These are phyloP conservation scores for Pocillopora damicornis DNA, from an alignment of 64 coral and sea anemone genomes.

Conservation along the genomic window DNA sequence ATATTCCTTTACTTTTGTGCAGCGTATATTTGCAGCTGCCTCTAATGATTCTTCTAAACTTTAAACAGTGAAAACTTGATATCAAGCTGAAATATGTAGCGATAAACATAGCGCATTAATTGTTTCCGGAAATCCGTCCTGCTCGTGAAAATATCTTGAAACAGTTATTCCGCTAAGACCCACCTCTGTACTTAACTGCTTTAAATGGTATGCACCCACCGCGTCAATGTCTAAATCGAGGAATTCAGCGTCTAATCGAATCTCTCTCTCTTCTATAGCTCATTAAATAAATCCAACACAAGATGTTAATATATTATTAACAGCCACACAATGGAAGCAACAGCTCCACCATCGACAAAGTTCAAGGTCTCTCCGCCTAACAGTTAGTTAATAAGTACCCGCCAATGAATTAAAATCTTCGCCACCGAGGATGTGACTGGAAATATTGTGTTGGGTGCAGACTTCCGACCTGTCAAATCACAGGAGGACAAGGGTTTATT, in stretches of 20 bases:
- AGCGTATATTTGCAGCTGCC: background rate
- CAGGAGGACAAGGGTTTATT: background rate
- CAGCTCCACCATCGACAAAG: background rate
- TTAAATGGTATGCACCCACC: background rate
- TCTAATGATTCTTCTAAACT: background rate
- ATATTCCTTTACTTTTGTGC: background rate
- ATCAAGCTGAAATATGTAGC: background rate
- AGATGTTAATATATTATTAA: background rate
- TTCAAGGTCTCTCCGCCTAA: background rate
- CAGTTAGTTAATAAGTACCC: background rate
- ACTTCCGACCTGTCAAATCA: slow-evolving; percentile 2
- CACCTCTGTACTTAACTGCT: background rate
- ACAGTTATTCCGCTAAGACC: background rate
- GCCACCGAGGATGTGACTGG: background rate
- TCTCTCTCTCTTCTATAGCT: background rate
- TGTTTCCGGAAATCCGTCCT: slow-evolving; percentile 7
- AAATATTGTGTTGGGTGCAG: slow-evolving; percentile 6
- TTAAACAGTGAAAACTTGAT: background rate
- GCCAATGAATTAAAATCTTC: background rate
- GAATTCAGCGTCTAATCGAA: background rate
- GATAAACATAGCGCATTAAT: background rate
- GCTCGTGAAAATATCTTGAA: background rate
- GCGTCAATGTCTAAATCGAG: background rate
- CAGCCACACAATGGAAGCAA: background rate
- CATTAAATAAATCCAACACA: slow-evolving; percentile 1